Conservation (phyloP, 2,888 invertebrate genomes). For the Sepiola atlantica region DNA sequence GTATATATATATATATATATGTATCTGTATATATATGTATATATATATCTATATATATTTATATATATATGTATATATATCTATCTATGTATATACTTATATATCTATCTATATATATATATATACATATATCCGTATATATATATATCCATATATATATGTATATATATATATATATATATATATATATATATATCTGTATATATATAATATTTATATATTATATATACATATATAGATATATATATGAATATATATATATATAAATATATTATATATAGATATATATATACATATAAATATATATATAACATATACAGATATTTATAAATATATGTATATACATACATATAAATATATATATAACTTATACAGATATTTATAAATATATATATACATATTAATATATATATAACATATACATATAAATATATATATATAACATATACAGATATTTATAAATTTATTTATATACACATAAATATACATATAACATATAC, state of each 20-base stretch:
- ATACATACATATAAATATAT: neutral
- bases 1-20: neutral
- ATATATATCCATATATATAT: neutral
- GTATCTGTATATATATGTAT: neutral
- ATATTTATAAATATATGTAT: neutral
- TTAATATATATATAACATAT: too few species aligned
- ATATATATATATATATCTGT: neutral
- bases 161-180: neutral
- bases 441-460: too few species aligned
- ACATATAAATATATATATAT: too few species aligned
- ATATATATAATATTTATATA: too few species aligned
- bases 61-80: neutral
- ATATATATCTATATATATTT: neutral
- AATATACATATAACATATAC: too few species aligned
- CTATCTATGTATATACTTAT: neutral
- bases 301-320: too few species aligned
- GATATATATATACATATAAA: too few species aligned
- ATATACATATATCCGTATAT: neutral
- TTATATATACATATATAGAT: neutral
- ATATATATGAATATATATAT: neutral
- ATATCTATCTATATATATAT: neutral
- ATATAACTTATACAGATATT: neutral
- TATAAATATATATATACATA: neutral
- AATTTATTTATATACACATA: too few species aligned
- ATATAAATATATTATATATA: too few species aligned